Evolutionary conservation across 1,140 invertebrate species (phyloP).

Genomic region (Musca vetustissima): DNA sequence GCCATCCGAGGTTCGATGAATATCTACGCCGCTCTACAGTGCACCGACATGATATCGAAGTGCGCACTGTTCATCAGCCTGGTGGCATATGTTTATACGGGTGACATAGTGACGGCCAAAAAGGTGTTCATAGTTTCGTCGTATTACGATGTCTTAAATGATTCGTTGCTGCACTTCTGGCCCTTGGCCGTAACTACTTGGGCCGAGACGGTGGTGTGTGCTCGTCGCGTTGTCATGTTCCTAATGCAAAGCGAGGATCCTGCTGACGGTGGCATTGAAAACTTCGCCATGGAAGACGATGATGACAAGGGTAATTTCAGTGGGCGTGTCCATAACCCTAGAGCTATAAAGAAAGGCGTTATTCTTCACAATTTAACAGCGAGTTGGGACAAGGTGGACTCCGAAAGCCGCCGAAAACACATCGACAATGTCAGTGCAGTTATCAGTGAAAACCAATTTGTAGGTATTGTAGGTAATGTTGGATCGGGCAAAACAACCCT

Average conservation of each 20-base stretch:
- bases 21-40: slow-evolving; percentile 54
- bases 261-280: slow-evolving; percentile 40
- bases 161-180: slow-evolving; percentile 66
- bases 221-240: slow-evolving; percentile 69
- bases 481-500: slow-evolving; percentile 81
- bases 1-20: slow-evolving; percentile 61
- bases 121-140: slow-evolving; percentile 61
- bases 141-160: slow-evolving; percentile 60
- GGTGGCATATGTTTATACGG: slow-evolving; percentile 62
- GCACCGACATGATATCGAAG: slow-evolving; percentile 61
- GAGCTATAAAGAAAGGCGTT: slow-evolving; percentile 59
- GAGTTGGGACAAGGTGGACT: slow-evolving; percentile 52
- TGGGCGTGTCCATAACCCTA: slow-evolving; percentile 44
- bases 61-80: slow-evolving; percentile 67
- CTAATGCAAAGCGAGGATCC: slow-evolving; percentile 47
- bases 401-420: slow-evolving; percentile 47
- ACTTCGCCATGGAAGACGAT: slow-evolving; percentile 40
- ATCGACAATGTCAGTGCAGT: slow-evolving; percentile 58
- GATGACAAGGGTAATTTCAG: slow-evolving; percentile 41
- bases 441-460: slow-evolving; percentile 60
- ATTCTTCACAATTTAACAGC: slow-evolving; percentile 52
- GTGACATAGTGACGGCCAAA: slow-evolving; percentile 62
- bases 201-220: slow-evolving; percentile 65
- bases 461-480: slow-evolving; percentile 74
- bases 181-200: slow-evolving; percentile 66